Evolutionary conservation across 1,140 invertebrate species (phyloP), one percentile per base, ranked within the genome.

Genomic region (Bombus affinis): DNA sequence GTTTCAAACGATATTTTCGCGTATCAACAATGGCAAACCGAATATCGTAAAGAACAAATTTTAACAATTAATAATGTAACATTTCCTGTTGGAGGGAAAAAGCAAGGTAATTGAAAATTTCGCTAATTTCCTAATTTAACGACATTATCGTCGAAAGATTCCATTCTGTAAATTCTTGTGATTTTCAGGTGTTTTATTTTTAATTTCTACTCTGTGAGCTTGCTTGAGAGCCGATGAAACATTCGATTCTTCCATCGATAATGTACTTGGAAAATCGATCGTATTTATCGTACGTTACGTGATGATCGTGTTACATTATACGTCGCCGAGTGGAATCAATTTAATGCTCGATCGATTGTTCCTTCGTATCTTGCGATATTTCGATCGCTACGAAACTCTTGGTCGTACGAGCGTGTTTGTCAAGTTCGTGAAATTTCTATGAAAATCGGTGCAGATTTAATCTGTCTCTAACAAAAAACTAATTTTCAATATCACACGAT

Each of bases 221-320:
- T 53, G 47, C 47, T 53, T 18, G 47, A 53, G 5, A 53, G 18
- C 15, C 5, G 15, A 8, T 35, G 22, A 47, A 71, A 28, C 13
- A 3, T 57, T 53, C 35, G 25, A 71, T 53, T 57, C 25, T 10
- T 44, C 12, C 4, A 22, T 53, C 47, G 47, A 22, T 53, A 22
- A 53, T 53, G 47, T 28, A 62, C 77, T 25, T 47, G 15, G 22
- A 9, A 44, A 47, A 22, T 35, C 35, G 35, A 35, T 22, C 28
- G 35, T 44, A 80, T 53, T 53, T 53, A 53, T 53, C 47, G 47
- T 22, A 53, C 18, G 47, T 53, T 53, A 53, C 47, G 47, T 6
- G 25, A n/a, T n/a, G 53, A n/a, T 70, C 68, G 44, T 79, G 18
- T 79, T 80, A 57, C 66, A 28, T 70, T 80, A 12, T 13, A 70